A percentile compares a stretch with the other conserved stretches of the same genome.
These are phyloP conservation scores for Microcebus jonahi DNA, from an alignment of 2,113 vertebrate species.

Conservation along the genomic window DNA sequence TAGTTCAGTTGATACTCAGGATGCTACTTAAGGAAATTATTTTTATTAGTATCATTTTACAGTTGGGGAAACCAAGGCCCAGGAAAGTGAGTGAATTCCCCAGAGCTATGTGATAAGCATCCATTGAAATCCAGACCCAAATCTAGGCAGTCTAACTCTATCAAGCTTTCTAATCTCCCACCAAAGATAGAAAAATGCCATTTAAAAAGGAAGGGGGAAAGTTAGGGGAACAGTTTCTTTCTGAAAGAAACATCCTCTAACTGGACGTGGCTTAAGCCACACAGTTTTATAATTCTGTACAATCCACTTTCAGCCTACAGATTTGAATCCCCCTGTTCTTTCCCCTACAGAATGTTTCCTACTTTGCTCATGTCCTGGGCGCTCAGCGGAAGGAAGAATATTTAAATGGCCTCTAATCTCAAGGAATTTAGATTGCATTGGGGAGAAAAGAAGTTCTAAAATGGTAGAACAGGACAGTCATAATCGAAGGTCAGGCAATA, in stretches of 20 bases:
- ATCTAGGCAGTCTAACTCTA: background rate
- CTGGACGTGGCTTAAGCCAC: background rate
- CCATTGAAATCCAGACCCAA: background rate
- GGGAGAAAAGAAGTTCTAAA: background rate
- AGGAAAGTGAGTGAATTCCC: background rate
- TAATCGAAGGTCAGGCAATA: background rate
- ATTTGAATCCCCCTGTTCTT: background rate
- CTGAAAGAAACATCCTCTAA: conserved; percentile 15
- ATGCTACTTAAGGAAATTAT: background rate
- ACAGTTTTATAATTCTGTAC: background rate
- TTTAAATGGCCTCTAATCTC: background rate
- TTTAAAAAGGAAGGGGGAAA: background rate
- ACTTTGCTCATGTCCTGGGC: background rate
- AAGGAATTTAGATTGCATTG: background rate
- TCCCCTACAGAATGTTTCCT: background rate
- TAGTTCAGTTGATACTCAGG: background rate
- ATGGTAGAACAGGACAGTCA: background rate
- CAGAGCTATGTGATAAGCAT: background rate
- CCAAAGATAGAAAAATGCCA: background rate
- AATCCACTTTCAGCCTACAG: background rate
- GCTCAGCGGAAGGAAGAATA: background rate
- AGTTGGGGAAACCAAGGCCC: background rate
- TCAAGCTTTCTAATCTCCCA: background rate
- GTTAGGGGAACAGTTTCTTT: background rate
- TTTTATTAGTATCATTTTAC: background rate